Base-by-base conservation (phyloP, 1,140 invertebrate species). In the Vanessa tameamea region DNA sequence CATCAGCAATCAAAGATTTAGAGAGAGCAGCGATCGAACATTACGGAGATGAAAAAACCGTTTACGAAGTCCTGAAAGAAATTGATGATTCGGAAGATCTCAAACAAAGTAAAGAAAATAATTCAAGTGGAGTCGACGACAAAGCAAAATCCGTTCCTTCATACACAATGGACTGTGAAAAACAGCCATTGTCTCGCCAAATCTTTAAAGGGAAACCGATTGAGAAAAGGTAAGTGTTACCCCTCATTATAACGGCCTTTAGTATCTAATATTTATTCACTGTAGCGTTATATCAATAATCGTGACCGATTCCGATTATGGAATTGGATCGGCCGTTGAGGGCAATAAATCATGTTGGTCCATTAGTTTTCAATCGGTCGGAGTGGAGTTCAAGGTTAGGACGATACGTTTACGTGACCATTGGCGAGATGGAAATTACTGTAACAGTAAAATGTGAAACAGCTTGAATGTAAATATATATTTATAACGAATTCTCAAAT, bases 31-130 rank as follows among this genome's bases (percentile, higher is more conserved):
- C 75, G 5, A 5, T 85, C 1, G 26, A 73, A 11, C 59, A 81
- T 66, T 86, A 78, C 53, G 83, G 83, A 0, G 76, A 82, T 26
- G 75, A 83, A 73, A 23, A 50, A 14, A 59, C 72, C 8, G 74
- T 82, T 43, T 26, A 67, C 12, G 73, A 83, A 26, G 63, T 66
- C 16, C 63, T 82, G 12, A 66, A 51, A 43, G 57, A 16, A 47
- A 20, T 53, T 11, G 31, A 66, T 16, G 59, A 67, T 53, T 67
- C 31, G 20, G 53, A 78, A 53, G 16, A 65, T 64, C 53, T 47
- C 26, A 20, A 64, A 68, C 11, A 68, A 48, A 68, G 37, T 13
- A 51, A 65, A 23, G 67, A 66, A 73, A 68, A 63, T 47, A 50
- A 70, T 50, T 72, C 47, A 47, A 55, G 48, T 51, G 66, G 59